Conservation (phyloP, 2,113 vertebrate genomes). For the Odontophorus gujanensis region DNA sequence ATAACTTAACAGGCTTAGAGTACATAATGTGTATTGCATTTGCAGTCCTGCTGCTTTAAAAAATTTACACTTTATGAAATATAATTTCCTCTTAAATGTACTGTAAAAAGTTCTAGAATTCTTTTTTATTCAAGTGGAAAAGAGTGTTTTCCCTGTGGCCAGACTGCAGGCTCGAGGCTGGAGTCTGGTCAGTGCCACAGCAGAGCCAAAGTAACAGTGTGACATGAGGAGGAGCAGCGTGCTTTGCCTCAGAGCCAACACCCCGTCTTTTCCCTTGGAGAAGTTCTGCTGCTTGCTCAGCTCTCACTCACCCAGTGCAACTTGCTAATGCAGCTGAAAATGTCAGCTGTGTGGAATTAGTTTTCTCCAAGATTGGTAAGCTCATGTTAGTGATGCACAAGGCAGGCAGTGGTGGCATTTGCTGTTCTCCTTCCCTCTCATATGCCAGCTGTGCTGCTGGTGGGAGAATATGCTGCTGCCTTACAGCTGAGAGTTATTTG, state of each 20-base stretch:
- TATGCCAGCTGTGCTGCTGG: background rate
- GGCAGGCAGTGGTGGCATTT: background rate
- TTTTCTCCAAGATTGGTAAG: background rate
- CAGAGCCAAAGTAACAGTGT: background rate
- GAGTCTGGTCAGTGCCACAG: background rate
- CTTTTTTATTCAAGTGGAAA: background rate
- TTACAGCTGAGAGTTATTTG: accelerated
- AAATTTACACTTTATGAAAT: background rate
- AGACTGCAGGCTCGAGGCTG: accelerated
- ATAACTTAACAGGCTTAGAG: background rate
- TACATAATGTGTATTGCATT: background rate
- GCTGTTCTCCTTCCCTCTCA: background rate
- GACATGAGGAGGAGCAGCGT: accelerated
- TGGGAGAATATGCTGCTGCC: background rate
- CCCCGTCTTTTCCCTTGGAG: background rate
- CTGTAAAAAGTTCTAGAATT: background rate
- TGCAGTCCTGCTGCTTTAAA: background rate
- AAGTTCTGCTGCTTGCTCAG: accelerated
- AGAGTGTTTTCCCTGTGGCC: background rate
- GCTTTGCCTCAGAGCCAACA: background rate
- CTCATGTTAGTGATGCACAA: background rate
- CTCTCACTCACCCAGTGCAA: accelerated
- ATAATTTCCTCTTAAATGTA: background rate
- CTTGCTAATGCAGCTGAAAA: background rate
- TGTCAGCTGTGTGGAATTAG: background rate